phyloP scores from a whole-genome alignment of 2,888 invertebrate species.

The Trichacis sp. region DNA sequence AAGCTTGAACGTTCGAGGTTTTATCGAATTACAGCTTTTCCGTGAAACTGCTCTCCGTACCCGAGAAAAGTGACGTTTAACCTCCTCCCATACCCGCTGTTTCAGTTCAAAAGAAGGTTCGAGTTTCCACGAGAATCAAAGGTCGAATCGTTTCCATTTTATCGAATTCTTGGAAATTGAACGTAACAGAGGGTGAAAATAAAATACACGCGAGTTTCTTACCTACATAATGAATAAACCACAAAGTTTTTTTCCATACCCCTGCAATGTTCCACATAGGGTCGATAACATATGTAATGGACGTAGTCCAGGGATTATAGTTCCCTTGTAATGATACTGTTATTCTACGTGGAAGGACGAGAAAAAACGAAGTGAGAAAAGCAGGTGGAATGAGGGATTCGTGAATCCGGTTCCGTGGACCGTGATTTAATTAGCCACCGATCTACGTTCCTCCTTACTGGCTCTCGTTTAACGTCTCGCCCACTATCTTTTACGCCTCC shows the following conservation, averaged over 20 bases:
- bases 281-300: background rate
- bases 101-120: too few species aligned
- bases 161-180: too few species aligned
- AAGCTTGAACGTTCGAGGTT: background rate
- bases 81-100: too few species aligned
- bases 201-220: background rate
- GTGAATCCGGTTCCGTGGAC: constrained; percentile 18
- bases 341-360: background rate
- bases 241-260: background rate
- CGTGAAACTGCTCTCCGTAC: too few species aligned
- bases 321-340: too few species aligned
- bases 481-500: constrained; percentile 28
- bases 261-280: background rate
- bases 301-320: too few species aligned
- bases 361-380: constrained; percentile 14
- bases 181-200: too few species aligned
- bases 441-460: constrained; percentile 22
- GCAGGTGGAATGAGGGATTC: constrained; percentile 7
- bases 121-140: too few species aligned
- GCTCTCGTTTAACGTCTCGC: constrained; percentile 29
- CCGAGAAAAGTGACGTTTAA: too few species aligned
- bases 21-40: background rate
- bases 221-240: background rate
- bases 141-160: too few species aligned
- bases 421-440: constrained; percentile 37